A percentile compares a stretch with the other conserved stretches of the same genome.
These are phyloP conservation scores for Mionectes olivaceus DNA, from an alignment of 2,797 vertebrate species.

Conservation along the genomic window DNA sequence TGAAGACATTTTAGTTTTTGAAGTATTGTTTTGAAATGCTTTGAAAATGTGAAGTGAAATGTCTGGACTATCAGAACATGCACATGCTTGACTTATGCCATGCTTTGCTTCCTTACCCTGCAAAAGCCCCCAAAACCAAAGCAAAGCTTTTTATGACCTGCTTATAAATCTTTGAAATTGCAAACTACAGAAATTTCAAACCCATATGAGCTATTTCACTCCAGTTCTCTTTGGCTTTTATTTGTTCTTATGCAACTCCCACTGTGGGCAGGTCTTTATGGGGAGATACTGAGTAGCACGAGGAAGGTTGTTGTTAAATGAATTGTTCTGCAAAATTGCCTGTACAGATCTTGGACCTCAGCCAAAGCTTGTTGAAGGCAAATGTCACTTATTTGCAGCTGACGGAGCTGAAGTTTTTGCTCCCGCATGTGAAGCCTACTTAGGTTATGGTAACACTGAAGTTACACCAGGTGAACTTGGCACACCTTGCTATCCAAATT, in stretches of 20 bases:
- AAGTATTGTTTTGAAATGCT: not conserved
- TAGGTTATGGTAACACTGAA: not conserved
- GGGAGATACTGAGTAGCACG: not conserved
- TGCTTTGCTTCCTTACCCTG: accelerated
- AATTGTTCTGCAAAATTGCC: not conserved
- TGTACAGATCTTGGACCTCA: not conserved
- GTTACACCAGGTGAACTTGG: not conserved
- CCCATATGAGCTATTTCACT: not conserved
- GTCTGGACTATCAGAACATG: not conserved
- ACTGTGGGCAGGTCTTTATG: not conserved
- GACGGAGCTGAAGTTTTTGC: not conserved
- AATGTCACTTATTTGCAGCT: not conserved
- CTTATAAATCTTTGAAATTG: not conserved
- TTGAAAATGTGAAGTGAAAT: not conserved
- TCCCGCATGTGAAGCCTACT: not conserved
- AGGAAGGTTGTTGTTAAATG: not conserved
- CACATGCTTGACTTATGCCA: not conserved
- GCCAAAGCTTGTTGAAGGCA: not conserved
- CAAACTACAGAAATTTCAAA: not conserved
- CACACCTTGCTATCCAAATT: accelerated
- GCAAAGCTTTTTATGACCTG: not conserved
- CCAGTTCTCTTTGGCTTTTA: not conserved
- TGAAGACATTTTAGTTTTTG: not conserved
- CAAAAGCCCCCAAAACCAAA: accelerated
- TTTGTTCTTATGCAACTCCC: not conserved